Evolutionary conservation across 2,113 vertebrate species (phyloP).

Genomic region (Ctenomys sociabilis): DNA sequence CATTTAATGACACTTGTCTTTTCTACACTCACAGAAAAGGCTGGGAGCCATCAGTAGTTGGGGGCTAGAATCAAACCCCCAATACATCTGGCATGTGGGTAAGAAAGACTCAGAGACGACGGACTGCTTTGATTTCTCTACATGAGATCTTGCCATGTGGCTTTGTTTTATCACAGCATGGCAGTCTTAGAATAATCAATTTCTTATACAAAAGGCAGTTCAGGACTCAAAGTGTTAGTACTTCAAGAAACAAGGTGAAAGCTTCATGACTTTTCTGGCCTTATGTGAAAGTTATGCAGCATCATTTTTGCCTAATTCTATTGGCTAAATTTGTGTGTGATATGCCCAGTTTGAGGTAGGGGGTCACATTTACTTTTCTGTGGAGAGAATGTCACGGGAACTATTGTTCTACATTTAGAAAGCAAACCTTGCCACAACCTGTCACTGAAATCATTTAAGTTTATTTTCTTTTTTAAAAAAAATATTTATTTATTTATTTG

Average conservation of each 20-base stretch:
- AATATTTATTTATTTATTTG: too few relatives aligned
- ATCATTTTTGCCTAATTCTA: background rate
- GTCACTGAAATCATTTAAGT: background rate
- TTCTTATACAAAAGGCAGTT: background rate
- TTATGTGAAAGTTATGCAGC: background rate
- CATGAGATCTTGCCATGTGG: background rate
- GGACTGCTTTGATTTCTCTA: background rate
- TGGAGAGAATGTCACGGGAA: background rate
- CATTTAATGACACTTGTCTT: background rate
- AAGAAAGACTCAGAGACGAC: background rate
- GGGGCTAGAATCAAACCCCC: background rate
- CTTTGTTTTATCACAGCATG: background rate
- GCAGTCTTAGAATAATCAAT: background rate
- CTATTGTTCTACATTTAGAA: background rate
- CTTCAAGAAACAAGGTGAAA: background rate
- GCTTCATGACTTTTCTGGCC: background rate
- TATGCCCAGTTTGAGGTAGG: background rate
- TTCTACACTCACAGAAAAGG: background rate
- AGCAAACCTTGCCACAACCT: background rate
- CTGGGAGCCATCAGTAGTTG: too few relatives aligned
- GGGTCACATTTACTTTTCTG: background rate
- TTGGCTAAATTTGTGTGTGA: background rate
- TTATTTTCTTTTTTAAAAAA: background rate
- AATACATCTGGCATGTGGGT: background rate
- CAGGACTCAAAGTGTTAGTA: background rate